phyloP scores from a whole-genome alignment of 2,113 vertebrate genomes.

The Lophotis ruficrista region DNA sequence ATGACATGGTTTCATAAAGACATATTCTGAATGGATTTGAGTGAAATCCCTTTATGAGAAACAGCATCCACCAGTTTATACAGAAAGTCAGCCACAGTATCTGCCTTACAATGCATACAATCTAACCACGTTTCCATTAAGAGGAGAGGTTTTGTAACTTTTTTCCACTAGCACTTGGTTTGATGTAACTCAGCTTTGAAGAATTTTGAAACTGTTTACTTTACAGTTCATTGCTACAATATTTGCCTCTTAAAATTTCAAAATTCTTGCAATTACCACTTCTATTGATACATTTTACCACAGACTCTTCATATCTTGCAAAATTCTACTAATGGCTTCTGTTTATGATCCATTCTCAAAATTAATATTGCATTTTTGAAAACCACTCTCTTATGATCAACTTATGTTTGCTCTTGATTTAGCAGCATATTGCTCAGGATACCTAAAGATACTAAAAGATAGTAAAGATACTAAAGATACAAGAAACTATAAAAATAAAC shows the following conservation, averaged over 20 bases:
- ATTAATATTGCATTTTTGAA: neutral
- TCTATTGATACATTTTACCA: neutral
- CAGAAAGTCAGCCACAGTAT: neutral
- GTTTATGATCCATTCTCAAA: neutral
- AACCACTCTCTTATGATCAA: neutral
- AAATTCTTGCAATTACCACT: neutral
- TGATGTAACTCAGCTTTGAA: neutral
- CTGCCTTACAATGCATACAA: neutral
- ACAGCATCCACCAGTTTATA: neutral
- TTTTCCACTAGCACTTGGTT: neutral
- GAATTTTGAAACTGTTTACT: neutral
- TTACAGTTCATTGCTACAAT: neutral
- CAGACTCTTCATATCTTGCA: neutral
- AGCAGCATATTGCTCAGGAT: neutral
- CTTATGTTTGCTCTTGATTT: neutral
- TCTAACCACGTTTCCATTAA: neutral
- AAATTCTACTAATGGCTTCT: neutral
- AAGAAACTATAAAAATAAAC: neutral
- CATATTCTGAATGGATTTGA: neutral
- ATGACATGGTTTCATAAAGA: neutral
- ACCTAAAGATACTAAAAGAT: neutral
- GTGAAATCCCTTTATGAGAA: neutral
- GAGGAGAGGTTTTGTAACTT: neutral
- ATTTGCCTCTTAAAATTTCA: neutral
- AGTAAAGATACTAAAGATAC: neutral